Evolutionary conservation across 1,140 invertebrate genomes (phyloP).

Genomic region (Papilio aristodemus): DNA sequence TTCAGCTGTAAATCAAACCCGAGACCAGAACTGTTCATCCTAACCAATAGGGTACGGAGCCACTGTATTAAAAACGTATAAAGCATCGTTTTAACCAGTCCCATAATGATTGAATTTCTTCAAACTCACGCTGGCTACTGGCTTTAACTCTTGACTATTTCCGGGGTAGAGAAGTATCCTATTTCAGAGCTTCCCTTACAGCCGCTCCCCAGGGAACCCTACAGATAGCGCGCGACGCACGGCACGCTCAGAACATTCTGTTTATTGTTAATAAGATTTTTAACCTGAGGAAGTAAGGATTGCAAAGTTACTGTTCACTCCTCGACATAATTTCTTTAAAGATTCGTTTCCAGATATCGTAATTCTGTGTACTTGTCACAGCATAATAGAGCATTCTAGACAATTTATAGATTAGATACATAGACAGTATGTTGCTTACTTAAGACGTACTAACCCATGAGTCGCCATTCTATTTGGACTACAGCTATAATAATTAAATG

Average conservation of each 20-base stretch:
- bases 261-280: constrained; percentile 2
- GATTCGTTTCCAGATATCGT: too few species aligned
- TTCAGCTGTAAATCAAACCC: too few species aligned
- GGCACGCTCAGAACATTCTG: neutral
- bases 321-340: too few species aligned
- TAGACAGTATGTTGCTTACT: too few species aligned
- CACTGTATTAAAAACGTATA: neutral
- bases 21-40: too few species aligned
- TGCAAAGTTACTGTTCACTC: neutral
- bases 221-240: neutral
- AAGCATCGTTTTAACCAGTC: neutral
- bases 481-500: too few species aligned
- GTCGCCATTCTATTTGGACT: too few species aligned
- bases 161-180: neutral
- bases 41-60: too few species aligned
- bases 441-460: too few species aligned
- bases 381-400: too few species aligned
- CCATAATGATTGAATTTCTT: neutral
- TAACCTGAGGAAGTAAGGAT: neutral
- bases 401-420: too few species aligned
- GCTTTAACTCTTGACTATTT: neutral
- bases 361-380: too few species aligned
- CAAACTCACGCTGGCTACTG: neutral
- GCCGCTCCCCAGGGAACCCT: neutral
- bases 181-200: neutral